Percentiles rank a stretch among this genome's conserved stretches.
phyloP scores from a whole-genome alignment of 2,888 invertebrate species.

The Enchytraeus crypticus region DNA sequence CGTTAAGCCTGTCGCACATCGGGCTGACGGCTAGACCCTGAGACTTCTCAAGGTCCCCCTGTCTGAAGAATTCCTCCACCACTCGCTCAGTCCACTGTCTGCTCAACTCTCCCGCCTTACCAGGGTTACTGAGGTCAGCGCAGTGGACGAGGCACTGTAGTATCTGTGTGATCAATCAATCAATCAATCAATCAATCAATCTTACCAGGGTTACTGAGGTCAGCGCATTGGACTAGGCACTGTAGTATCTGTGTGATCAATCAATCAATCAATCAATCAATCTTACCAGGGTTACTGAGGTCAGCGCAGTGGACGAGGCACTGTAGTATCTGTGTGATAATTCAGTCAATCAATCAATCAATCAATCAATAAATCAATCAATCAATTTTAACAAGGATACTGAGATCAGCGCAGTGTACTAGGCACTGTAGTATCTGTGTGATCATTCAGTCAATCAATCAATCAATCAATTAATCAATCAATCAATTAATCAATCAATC shows the following conservation, averaged over 20 bases:
- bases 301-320: constrained; percentile 99
- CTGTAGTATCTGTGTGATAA: constrained; percentile 88
- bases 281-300: constrained; percentile 81
- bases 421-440: too few relatives aligned
- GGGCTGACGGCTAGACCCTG: constrained; percentile 94
- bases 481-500: too few relatives aligned
- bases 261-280: too few relatives aligned
- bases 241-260: constrained; percentile 94
- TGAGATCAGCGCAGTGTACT: too few relatives aligned
- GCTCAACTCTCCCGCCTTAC: constrained; percentile 83
- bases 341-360: too few relatives aligned
- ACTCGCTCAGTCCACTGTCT: constrained; percentile 85
- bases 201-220: constrained; percentile 84
- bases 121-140: constrained; percentile 87
- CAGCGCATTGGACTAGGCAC: constrained; percentile 98
- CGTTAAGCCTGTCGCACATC: constrained; percentile 95
- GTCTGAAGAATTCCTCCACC: constrained; percentile 97
- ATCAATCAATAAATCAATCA: too few relatives aligned
- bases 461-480: too few relatives aligned
- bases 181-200: too few relatives aligned
- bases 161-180: constrained; percentile 63
- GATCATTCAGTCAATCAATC: too few relatives aligned
- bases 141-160: constrained; percentile 98
- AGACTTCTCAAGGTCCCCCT: constrained; percentile 91
- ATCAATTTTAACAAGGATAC: too few relatives aligned